phyloP scores from a whole-genome alignment of 1,140 invertebrate species.

The Lepidurus packardi region DNA sequence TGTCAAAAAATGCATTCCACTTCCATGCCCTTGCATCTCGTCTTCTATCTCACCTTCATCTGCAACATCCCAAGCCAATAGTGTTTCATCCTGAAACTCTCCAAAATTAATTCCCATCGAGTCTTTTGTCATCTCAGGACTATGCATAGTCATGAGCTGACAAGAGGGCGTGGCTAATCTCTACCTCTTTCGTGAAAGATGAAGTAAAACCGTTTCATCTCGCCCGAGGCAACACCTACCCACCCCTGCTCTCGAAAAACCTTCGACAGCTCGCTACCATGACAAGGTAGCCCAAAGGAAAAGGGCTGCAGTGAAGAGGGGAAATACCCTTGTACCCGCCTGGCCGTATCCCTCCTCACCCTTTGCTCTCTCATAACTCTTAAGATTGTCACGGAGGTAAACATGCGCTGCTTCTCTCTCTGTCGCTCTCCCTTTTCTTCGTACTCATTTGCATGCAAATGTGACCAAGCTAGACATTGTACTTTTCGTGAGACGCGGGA shows the following conservation, averaged over 20 bases:
- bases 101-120: slow-evolving; percentile 19
- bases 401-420: neutral
- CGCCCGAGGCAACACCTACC: neutral
- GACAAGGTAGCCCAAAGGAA: neutral
- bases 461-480: slow-evolving; percentile 3
- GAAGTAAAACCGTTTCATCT: neutral
- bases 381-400: slow-evolving; percentile 21
- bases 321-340: neutral
- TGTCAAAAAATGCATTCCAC: neutral
- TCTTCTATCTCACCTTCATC: slow-evolving; percentile 12
- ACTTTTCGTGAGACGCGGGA: neutral
- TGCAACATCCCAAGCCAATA: neutral
- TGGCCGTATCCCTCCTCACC: neutral
- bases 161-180: neutral
- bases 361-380: neutral
- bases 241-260: neutral
- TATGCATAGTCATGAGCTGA: slow-evolving; percentile 9
- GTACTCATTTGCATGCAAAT: slow-evolving; percentile 17
- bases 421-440: neutral
- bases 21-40: neutral
- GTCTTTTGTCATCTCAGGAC: neutral
- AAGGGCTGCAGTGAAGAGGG: neutral
- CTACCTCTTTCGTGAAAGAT: neutral
- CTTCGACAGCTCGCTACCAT: neutral
- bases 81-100: slow-evolving; percentile 8